These are phyloP conservation scores for Epinephelus malabaricus DNA, from an alignment of 2,797 vertebrate species.

Conservation along the genomic window DNA sequence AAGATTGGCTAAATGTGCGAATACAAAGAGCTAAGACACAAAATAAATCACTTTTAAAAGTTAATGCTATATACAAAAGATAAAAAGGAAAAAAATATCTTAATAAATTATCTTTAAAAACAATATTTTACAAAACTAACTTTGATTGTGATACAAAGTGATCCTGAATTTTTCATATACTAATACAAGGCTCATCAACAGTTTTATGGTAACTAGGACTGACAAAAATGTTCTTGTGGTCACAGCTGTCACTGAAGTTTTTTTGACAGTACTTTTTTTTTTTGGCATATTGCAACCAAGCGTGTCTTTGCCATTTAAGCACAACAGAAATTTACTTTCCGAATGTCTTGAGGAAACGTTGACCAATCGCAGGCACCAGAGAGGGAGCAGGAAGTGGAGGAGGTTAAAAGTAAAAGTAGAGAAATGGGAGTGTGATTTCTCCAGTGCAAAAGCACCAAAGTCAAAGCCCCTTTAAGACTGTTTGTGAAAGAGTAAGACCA, in stretches of 20 bases:
- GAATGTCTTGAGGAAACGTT: slow-evolving; percentile 65
- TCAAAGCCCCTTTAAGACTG: slow-evolving; percentile 52
- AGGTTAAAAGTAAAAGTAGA: slow-evolving; percentile 59
- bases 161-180: slow-evolving; percentile 77
- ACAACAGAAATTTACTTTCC: slow-evolving; percentile 69
- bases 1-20: slow-evolving; percentile 79
- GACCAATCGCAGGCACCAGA: slow-evolving; percentile 64
- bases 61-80: slow-evolving; percentile 83
- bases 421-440: slow-evolving; percentile 56
- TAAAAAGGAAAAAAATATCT: slow-evolving; percentile 76
- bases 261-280: slow-evolving; percentile 52
- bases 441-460: slow-evolving; percentile 59
- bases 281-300: slow-evolving; percentile 62
- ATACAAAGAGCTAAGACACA: slow-evolving; percentile 82
- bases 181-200: slow-evolving; percentile 71
- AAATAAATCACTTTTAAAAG: slow-evolving; percentile 78
- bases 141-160: slow-evolving; percentile 79
- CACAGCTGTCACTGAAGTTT: slow-evolving; percentile 76
- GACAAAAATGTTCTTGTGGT: slow-evolving; percentile 65
- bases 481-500: slow-evolving; percentile 58
- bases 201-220: slow-evolving; percentile 65
- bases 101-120: slow-evolving; percentile 87
- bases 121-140: slow-evolving; percentile 84
- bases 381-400: slow-evolving; percentile 60
- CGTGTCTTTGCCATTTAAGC: slow-evolving; percentile 68